These are phyloP conservation scores for Porites cylindrica DNA, from an alignment of 92 coral and sea anemone species.

Conservation along the genomic window DNA sequence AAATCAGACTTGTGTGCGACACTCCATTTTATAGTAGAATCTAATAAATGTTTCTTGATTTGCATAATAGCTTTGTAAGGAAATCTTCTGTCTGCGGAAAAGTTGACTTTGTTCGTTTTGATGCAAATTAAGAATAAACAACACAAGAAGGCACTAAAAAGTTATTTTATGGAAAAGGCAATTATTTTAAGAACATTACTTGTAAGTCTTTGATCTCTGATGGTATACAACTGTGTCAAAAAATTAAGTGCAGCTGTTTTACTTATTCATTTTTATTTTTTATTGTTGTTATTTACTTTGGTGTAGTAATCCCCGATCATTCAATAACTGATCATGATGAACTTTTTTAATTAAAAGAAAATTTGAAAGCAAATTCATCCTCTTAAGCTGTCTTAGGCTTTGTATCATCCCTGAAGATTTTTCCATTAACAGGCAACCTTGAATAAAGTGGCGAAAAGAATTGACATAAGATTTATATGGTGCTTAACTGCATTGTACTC, in stretches of 20 bases:
- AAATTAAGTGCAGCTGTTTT: constrained; percentile 28
- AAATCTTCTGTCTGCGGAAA: background rate
- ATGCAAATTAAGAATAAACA: background rate
- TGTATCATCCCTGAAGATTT: background rate
- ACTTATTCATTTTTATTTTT: background rate
- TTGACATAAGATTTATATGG: background rate
- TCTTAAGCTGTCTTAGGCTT: background rate
- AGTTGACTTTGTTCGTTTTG: background rate
- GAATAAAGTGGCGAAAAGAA: background rate
- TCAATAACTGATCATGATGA: background rate
- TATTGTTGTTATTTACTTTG: constrained; percentile 5
- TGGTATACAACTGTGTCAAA: constrained; percentile 25
- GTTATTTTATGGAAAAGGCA: background rate
- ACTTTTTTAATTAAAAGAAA: background rate
- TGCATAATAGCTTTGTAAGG: constrained; percentile 24
- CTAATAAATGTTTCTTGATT: background rate
- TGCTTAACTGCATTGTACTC: background rate
- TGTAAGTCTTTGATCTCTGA: constrained; percentile 2
- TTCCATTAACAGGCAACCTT: background rate
- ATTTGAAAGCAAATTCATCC: background rate
- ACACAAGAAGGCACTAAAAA: background rate
- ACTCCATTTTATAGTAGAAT: background rate
- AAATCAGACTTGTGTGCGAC: background rate
- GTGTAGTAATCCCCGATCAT: background rate
- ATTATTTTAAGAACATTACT: background rate